Base-by-base conservation (phyloP, 2,888 invertebrate genomes). In the Arenicola marina region DNA sequence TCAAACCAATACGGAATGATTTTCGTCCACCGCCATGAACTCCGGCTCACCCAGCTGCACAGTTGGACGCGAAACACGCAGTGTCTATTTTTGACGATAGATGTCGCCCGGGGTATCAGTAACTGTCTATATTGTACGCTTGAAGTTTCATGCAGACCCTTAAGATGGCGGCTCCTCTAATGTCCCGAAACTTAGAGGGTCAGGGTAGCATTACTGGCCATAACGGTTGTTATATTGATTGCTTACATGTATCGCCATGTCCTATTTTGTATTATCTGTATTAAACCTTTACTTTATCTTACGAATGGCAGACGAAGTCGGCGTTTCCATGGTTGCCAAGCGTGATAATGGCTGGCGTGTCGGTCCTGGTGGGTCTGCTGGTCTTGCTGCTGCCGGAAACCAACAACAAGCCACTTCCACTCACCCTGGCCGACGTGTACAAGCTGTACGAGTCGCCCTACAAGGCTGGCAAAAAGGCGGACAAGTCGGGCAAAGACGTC, bases 321-420 rank as follows among this genome's bases (percentile, higher is more conserved):
- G 29, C 31, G 2, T 38, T 59, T 2, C 32, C 33, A 15, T 67
- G 67, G 67, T 32, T 65, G 31, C 65, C 67, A n/a, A 60, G 58
- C 45, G 33, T 66, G 4, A 34, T 56, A 21, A 54, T 60, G 44
- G 65, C 54, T 4, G 24, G 28, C 18, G 43, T 65, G 2, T 62
- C 63, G 11, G 46, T 65, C 4, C 24, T 43, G 1, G 58, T 38
- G 4, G 61, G 65, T 33, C 43, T 62, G 15, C 31, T 65, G 28
- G 51, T 48, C 24, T 46, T 65, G 18, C 21, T 57, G 15, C 61
- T 67, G 4, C 67, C 67, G 2, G 67, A 67, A 43, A 67, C 67
- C 11, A 33, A 21, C 18, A 43, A 53, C 38, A 56, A 34, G 29
- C 62, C 67, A 4, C 21, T 67, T 34, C 67, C 67, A 18, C 62